Evolutionary conservation across 1,140 invertebrate genomes (phyloP).

Genomic region (Radopholus similis): DNA sequence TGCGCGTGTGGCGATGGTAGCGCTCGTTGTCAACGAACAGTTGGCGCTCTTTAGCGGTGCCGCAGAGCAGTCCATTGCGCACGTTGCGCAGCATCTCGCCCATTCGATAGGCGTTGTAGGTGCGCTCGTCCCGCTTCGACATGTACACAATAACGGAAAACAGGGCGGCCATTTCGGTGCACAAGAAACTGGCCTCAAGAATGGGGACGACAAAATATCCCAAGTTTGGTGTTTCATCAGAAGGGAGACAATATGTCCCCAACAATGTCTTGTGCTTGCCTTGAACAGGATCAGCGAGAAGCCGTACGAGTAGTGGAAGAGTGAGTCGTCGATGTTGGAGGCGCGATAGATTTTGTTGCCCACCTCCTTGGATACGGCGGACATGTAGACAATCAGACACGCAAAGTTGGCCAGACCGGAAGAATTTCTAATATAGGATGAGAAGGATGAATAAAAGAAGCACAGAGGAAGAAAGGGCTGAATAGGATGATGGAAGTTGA

Average conservation of each 20-base stretch:
- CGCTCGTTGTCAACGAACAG: conserved; percentile 8
- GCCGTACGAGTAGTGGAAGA: conserved; percentile 58
- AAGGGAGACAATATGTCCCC: no score
- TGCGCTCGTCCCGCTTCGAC: conserved; percentile 49
- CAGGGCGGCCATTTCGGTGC: conserved; percentile 43
- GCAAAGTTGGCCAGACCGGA: conserved; percentile 52
- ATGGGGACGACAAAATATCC: background rate
- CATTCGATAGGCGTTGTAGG: conserved; percentile 41
- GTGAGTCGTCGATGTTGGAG: conserved; percentile 56
- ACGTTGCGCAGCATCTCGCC: conserved; percentile 19
- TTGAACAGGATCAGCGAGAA: conserved; percentile 56
- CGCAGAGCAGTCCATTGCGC: background rate
- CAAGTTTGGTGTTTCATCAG: background rate
- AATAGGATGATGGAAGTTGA: no score
- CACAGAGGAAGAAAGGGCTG: no score
- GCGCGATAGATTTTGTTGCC: conserved; percentile 57
- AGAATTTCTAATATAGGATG: no score
- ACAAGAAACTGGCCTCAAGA: conserved; percentile 45
- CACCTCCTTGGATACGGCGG: conserved; percentile 56
- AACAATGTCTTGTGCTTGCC: no score
- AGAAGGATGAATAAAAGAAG: no score
- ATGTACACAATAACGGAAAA: conserved; percentile 37
- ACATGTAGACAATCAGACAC: conserved; percentile 58
- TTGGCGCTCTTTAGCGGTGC: background rate
- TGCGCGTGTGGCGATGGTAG: conserved; percentile 2